phyloP scores from a whole-genome alignment of 1,140 invertebrate genomes.

The Reticulitermes speratus region DNA sequence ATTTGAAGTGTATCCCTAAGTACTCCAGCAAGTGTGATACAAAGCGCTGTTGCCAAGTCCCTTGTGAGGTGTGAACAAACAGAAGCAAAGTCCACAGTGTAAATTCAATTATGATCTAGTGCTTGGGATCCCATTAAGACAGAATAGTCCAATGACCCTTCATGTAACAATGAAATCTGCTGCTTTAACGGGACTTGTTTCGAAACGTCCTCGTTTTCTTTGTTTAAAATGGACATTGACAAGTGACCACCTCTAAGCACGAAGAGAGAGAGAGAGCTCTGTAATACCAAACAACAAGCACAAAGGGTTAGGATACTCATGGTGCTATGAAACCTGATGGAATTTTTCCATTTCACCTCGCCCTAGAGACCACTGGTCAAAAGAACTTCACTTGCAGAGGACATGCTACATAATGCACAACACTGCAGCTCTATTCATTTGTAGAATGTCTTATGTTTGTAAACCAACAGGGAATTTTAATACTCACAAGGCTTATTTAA shows the following conservation, averaged over 20 bases:
- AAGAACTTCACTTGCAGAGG: too few species aligned
- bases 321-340: not conserved
- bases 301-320: not conserved
- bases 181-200: not conserved
- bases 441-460: too few species aligned
- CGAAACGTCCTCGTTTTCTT: constrained; percentile 20
- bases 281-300: not conserved
- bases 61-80: not conserved
- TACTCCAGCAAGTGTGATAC: not conserved
- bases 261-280: not conserved
- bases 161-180: constrained; percentile 19
- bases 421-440: too few species aligned
- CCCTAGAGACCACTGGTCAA: too few species aligned
- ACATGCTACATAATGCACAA: too few species aligned
- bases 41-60: not conserved
- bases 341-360: not conserved
- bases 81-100: not conserved
- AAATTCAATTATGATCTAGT: constrained; percentile 1
- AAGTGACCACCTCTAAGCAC: not conserved
- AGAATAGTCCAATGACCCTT: constrained; percentile 22
- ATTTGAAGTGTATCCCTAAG: not conserved
- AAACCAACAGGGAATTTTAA: too few species aligned
- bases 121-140: not conserved
- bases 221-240: constrained; percentile 14
- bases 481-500: too few species aligned